Base-by-base conservation (phyloP, 2,888 invertebrate species). In the Calephelis perditalis region DNA sequence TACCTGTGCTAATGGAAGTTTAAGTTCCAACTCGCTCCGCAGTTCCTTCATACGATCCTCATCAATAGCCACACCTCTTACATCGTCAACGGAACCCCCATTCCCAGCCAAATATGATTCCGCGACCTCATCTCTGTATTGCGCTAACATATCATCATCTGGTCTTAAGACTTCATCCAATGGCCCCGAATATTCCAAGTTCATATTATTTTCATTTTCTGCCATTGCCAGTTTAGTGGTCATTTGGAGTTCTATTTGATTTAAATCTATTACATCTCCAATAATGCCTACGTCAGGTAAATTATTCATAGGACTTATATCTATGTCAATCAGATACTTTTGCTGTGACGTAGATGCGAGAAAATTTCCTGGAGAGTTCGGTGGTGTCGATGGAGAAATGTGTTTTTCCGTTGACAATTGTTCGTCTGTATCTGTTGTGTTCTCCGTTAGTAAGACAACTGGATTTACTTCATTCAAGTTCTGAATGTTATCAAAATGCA, bases 1-100 rank as follows among this genome's bases (percentile, higher is more conserved):
- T 70, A 92, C 92, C 82, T 94, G 94, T 56, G 94, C 94, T 63
- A 93, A 89, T 9, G 95, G 95, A 67, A 95, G 83, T 77, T 95
- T 95, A 70, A 94, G 91, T 68, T 93, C 89, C 55, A 95, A 78
- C 76, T 95, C 95, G 70, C 94, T 94, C 63, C 95, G 84, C 63
- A 95, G 90, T 1, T 95, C 95, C 47, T 93, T 91, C 70, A 95
- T 94, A 68, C 94, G 93, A 72, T 94, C 95, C 71, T 94, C 94
- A 71, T 95, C 94, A 63, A 94, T 82, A 15, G 91, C 91, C 62
- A 93, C 91, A 0, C 92, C 92, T 65, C 93, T 92, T 55, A 87
- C 75, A 65, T 91, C 88, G 45, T 92, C 91, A 5, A 84, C 77
- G 5, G 86, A 84, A 49, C 91, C 88, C 0, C 91, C 90, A 64